Evolutionary conservation across 1,140 invertebrate species (phyloP).

Genomic region (Aphelenchoides fujianensis): DNA sequence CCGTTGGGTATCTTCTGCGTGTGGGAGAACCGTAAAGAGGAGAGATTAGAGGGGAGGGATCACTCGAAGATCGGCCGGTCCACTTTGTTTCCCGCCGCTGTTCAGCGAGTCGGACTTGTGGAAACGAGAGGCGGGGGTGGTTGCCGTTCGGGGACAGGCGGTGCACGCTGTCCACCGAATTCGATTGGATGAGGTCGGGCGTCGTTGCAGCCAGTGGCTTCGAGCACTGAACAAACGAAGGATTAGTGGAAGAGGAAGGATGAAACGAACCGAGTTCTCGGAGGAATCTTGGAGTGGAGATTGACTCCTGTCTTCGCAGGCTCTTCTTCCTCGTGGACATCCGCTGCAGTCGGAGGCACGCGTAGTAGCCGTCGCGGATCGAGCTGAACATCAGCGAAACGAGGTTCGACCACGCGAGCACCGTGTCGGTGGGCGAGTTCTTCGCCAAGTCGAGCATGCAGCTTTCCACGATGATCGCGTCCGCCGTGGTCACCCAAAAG

Average conservation of each 20-base stretch:
- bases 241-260: background rate
- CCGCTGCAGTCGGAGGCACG: constrained; percentile 47
- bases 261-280: constrained; percentile 18
- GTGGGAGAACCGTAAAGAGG: too few relatives aligned
- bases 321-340: constrained; percentile 45
- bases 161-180: constrained; percentile 7
- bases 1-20: background rate
- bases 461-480: constrained; percentile 57
- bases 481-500: constrained; percentile 57
- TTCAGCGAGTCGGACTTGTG: constrained; percentile 11
- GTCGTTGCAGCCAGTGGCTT: background rate
- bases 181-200: background rate
- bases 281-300: constrained; percentile 22
- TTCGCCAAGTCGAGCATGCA: constrained; percentile 56
- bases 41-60: background rate
- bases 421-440: constrained; percentile 57
- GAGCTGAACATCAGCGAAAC: constrained; percentile 56
- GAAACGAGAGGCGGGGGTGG: background rate
- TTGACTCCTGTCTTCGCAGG: constrained; percentile 37
- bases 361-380: constrained; percentile 56
- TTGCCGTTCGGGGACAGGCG: background rate
- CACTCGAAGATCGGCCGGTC: constrained; percentile 6
- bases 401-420: constrained; percentile 55
- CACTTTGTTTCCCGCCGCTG: background rate
- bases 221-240: background rate